Evolutionary conservation across 2,113 vertebrate species (phyloP).

Genomic region (Anser brachyrhynchus): DNA sequence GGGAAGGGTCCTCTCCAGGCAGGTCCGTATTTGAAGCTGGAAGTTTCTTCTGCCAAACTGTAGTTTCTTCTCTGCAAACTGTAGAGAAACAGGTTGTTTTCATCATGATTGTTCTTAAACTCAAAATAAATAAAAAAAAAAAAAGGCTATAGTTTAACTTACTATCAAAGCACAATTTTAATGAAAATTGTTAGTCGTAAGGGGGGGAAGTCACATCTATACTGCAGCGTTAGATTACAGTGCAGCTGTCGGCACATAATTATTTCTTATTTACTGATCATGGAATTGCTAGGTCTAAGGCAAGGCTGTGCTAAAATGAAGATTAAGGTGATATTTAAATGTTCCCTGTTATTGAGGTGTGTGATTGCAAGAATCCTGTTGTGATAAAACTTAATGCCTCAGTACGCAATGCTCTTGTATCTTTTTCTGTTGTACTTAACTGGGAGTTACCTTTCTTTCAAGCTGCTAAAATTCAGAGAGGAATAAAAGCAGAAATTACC

Average conservation of each 20-base stretch:
- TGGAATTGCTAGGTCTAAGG: background rate
- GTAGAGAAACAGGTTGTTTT: background rate
- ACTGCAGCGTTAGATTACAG: fast-evolving
- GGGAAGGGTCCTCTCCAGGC: background rate
- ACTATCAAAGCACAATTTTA: background rate
- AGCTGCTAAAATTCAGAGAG: background rate
- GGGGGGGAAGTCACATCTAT: background rate
- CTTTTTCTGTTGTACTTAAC: background rate
- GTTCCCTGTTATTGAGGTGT: background rate
- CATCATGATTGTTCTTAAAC: background rate
- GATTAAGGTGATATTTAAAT: background rate
- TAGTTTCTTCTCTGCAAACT: too few species aligned
- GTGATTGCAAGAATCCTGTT: background rate
- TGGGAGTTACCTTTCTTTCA: background rate
- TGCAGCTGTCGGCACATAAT: background rate
- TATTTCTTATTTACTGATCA: background rate
- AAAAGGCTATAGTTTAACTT: background rate
- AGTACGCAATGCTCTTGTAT: too few species aligned
- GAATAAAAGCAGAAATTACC: background rate
- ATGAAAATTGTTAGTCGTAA: fast-evolving
- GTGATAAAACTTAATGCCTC: background rate
- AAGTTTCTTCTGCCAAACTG: background rate
- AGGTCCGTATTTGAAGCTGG: fast-evolving
- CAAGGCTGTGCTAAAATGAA: background rate
- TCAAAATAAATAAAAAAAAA: too few species aligned